Percentiles rank a stretch among this genome's conserved stretches.
Evolutionary conservation across 2,113 vertebrate species (phyloP).

Genomic region (Actinemys pallida): DNA sequence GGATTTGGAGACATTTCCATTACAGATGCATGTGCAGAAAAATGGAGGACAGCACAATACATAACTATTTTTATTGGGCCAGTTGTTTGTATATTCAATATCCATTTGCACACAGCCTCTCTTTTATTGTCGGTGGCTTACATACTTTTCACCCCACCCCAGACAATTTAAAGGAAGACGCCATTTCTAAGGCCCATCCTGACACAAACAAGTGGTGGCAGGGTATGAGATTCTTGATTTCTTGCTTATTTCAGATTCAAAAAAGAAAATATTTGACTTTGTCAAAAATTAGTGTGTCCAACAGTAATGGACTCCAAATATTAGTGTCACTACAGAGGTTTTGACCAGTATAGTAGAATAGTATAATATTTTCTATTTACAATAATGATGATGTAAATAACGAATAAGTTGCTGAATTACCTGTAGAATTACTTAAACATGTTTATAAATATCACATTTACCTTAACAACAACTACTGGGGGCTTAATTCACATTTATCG

Average conservation of each 20-base stretch:
- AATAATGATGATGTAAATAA: conserved; percentile 24
- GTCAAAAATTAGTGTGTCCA: not conserved
- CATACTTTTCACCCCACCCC: not conserved
- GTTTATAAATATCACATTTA: conserved; percentile 36
- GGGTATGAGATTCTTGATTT: not conserved
- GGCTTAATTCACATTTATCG: conserved; percentile 51
- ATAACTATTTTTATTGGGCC: not conserved
- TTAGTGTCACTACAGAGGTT: not conserved
- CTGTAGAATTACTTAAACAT: conserved; percentile 22
- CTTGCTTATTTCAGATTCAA: not conserved
- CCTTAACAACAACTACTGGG: conserved; percentile 14
- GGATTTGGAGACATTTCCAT: not conserved
- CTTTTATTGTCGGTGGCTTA: not conserved
- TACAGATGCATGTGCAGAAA: not conserved
- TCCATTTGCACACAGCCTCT: not conserved
- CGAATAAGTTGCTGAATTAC: not conserved
- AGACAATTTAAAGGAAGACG: not conserved
- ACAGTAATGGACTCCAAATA: conserved; percentile 18
- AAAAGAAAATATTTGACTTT: not conserved
- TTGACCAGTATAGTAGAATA: not conserved
- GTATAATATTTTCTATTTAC: not conserved
- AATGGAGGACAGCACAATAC: not conserved
- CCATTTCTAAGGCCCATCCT: not conserved
- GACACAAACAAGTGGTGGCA: not conserved
- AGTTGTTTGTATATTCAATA: not conserved